Evolutionary conservation across 2,888 invertebrate genomes (phyloP), one percentile per base, ranked within the genome.

Genomic region (Latheticus oryzae): DNA sequence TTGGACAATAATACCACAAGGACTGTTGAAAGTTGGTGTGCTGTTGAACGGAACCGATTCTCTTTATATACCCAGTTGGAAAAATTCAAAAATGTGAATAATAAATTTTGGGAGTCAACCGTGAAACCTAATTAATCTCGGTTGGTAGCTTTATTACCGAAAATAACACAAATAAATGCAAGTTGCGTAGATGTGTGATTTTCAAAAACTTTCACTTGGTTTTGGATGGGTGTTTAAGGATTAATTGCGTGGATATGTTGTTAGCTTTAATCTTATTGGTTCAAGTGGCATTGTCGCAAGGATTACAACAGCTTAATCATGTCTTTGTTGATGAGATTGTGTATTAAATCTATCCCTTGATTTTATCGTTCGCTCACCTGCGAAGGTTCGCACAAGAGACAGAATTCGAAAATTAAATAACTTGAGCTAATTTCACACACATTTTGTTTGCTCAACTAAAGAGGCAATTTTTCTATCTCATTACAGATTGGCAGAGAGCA

Each of bases 231-330:
- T 53, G 53, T 55, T n/a, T 55, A 55, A 32, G 47, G 38, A 38
- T 55, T 55, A 55, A 55, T 55, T 55, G 30, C 38, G 32, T 55
- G n/a, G n/a, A n/a, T n/a, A n/a, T n/a, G n/a, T n/a, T n/a, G n/a
- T n/a, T n/a, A n/a, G n/a, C n/a, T n/a, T n/a, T n/a, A 55, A 55
- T 55, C 55, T 38, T 47, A 55, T 55, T 48, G 47, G 55, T 47
- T 47, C 38, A 55, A 48, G 38, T 40, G 48, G 30, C 24, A 52
- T 52, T 35, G 48, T 43, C 30, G 32, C 21, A 13, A 13, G 55
- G 55, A 55, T 55, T 55, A 55, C 55, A 38, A 8, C 35, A 30
- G 35, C 53, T 54, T 52, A 52, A 52, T 52, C 42, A 33, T 52
- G 42, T 52, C 52, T 40, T 32, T 32, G 15, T 52, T 52, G 52